Conservation (phyloP, 2,888 invertebrate species). For the Pecten maximus region DNA sequence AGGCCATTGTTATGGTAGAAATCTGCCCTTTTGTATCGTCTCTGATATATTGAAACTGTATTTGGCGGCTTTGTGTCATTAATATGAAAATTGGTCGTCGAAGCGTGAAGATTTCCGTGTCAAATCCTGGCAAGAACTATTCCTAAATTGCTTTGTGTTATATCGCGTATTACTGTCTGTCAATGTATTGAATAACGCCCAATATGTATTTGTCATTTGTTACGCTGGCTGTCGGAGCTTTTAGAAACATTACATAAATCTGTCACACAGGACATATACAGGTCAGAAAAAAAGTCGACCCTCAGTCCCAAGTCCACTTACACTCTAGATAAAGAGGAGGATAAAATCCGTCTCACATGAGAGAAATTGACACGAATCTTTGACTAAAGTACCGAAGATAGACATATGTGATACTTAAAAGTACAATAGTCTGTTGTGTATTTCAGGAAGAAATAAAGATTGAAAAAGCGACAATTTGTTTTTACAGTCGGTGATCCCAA, state of each 20-base stretch:
- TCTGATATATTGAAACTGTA: too few species aligned
- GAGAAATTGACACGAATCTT: not conserved
- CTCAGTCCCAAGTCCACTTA: not conserved
- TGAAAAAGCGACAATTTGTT: not conserved
- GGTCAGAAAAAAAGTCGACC: not conserved
- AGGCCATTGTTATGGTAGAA: not conserved
- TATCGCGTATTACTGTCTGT: not conserved
- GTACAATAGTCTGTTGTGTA: not conserved
- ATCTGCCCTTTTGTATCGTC: too few species aligned
- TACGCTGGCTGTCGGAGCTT: not conserved
- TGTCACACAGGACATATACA: not conserved
- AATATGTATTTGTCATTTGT: not conserved
- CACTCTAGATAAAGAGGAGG: not conserved
- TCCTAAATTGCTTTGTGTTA: not conserved
- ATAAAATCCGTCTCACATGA: not conserved
- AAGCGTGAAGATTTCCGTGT: not conserved
- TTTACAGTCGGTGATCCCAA: not conserved
- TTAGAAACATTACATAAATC: not conserved
- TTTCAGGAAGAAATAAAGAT: not conserved
- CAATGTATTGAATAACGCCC: not conserved
- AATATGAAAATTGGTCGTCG: not conserved
- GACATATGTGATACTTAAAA: not conserved
- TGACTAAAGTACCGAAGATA: not conserved
- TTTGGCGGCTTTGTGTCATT: too few species aligned
- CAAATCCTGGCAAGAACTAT: not conserved